Conservation (phyloP, 2,888 invertebrate genomes). For the Arge pagana region DNA sequence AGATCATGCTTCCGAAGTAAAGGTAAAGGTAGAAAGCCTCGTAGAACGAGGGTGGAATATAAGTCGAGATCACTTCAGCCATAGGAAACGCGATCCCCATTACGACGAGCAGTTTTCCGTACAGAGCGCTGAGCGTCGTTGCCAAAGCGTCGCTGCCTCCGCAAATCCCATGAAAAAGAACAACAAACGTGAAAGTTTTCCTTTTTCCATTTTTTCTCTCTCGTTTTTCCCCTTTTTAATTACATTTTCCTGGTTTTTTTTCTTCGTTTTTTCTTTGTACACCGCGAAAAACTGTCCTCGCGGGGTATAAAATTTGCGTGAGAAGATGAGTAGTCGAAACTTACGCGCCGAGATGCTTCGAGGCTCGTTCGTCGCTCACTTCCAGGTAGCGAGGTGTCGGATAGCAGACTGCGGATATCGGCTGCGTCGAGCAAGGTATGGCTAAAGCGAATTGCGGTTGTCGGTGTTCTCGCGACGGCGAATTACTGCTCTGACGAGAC, state of each 20-base stretch:
- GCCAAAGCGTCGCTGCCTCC: slow-evolving; percentile 81
- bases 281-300: slow-evolving; percentile 26
- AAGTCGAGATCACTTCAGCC: slow-evolving; percentile 93
- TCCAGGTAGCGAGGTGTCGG: slow-evolving; percentile 61
- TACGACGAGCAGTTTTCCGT: slow-evolving; percentile 90
- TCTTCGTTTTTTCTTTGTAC: no score
- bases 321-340: slow-evolving; percentile 47
- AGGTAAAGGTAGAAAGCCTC: slow-evolving; percentile 89
- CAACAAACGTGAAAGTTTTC: no score
- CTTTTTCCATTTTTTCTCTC: no score
- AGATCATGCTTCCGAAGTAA: slow-evolving; percentile 85
- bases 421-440: slow-evolving; percentile 61
- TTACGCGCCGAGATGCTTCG: slow-evolving; percentile 73
- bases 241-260: no score
- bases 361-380: slow-evolving; percentile 60
- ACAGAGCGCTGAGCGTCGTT: slow-evolving; percentile 88
- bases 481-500: slow-evolving; percentile 69
- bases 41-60: slow-evolving; percentile 92
- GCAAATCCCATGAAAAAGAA: slow-evolving; percentile 21
- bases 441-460: slow-evolving; percentile 52
- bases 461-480: slow-evolving; percentile 61
- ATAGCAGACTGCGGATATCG: slow-evolving; percentile 65
- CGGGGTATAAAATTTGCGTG: slow-evolving; percentile 23
- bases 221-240: no score
- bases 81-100: slow-evolving; percentile 95